Evolutionary conservation across 2,888 invertebrate genomes (phyloP).

Genomic region (Theodoxus fluviatilis): DNA sequence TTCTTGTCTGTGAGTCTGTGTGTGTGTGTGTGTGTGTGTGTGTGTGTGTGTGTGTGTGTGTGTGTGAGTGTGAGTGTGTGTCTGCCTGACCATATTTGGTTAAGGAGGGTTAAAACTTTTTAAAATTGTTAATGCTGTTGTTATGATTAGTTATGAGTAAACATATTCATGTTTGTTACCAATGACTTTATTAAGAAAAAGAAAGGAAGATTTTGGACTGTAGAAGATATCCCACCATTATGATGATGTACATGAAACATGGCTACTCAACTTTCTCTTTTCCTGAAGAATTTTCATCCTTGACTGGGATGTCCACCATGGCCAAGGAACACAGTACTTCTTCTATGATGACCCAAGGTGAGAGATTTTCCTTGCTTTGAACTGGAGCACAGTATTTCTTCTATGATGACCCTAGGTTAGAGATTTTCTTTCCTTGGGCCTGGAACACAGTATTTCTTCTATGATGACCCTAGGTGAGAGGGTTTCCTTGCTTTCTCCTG

Average conservation of each 20-base stretch:
- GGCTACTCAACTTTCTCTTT: background rate
- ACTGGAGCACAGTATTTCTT: slow-evolving; percentile 66
- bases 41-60: too few relatives aligned
- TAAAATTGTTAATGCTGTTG: too few relatives aligned
- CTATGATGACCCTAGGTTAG: slow-evolving; percentile 72
- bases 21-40: too few relatives aligned
- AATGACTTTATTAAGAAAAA: too few relatives aligned
- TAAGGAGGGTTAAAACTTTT: too few relatives aligned
- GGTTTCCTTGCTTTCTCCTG: background rate
- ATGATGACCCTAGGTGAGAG: slow-evolving; percentile 72
- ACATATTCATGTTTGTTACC: too few relatives aligned
- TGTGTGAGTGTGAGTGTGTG: too few relatives aligned
- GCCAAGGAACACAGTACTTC: slow-evolving; percentile 79
- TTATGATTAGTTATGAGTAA: too few relatives aligned
- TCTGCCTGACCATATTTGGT: too few relatives aligned
- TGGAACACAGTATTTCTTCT: slow-evolving; percentile 67
- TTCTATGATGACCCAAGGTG: slow-evolving; percentile 73
- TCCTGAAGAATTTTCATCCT: slow-evolving; percentile 76
- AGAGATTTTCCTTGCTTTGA: slow-evolving; percentile 29
- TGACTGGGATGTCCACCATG: slow-evolving; percentile 97
- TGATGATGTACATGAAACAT: background rate
- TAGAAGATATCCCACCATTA: background rate
- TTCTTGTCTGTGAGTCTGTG: too few relatives aligned
- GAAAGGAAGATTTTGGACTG: background rate
- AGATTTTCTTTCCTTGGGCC: background rate